Base-by-base conservation (phyloP, 2,888 invertebrate species). In the Odontomyia ornata region DNA sequence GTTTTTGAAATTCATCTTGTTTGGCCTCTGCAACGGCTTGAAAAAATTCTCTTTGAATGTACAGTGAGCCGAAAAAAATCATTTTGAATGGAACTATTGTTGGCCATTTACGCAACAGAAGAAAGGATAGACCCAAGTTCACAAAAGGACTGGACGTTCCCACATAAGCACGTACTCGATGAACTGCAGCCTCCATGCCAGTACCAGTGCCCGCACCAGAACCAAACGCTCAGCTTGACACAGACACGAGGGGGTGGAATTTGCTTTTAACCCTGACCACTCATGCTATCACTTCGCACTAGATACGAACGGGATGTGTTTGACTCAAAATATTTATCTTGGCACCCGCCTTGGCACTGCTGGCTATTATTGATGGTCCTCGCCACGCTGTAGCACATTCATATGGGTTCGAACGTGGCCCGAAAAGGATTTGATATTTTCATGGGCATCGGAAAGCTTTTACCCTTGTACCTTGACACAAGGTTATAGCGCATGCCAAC, bases 401-500 rank as follows among this genome's bases (percentile, higher is more conserved):
- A 64, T 64, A 27, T 64, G 13, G 27, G 30, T 64, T 15, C 30
- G 64, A 23, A 11, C 64, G 30, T 64, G 5, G 30, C 7, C 13
- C 64, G 60, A 25, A 64, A 30, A 27, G 30, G 64, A 64, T 28
- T 25, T 30, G 18, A 73, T 23, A 69, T 57, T 73, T 73, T 76
- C 71, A 71, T 56, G 71, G 69, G 73, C 78, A 76, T 25, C 67
- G 28, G 57, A 75, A 62, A 62, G 75, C 69, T 77, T 69, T 71
- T 71, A 75, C 64, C 75, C 75, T 75, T 75, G 62, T 75, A 75
- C 75, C 76, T 72, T 64, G 77, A 64, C 72, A 76, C 76, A 78
- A 77, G 77, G 77, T 77, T 73, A 77, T 57, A 52, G 77, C 77
- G 77, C 77, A 79, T 77, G 79, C 62, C 28, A 69, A 71, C 25